Evolutionary conservation across 2,113 vertebrate genomes (phyloP).

Genomic region (Nothobranchius kuhntae): DNA sequence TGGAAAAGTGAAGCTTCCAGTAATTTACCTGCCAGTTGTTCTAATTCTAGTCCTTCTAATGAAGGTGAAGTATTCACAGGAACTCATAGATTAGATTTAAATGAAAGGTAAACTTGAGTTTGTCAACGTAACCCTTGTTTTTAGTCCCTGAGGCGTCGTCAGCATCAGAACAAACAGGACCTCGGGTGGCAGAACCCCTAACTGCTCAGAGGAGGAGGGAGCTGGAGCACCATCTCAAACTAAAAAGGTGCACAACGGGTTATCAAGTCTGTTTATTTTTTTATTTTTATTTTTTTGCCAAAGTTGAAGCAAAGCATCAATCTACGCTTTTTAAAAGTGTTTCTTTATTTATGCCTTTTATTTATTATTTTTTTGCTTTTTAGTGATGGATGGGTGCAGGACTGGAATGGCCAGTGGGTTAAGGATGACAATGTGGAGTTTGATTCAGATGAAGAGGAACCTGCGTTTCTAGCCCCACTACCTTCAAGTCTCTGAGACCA

Average conservation of each 20-base stretch:
- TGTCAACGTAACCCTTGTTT: background rate
- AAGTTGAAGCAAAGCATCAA: background rate
- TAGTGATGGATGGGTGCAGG: slow-evolving; percentile 89
- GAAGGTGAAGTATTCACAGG: slow-evolving; percentile 36
- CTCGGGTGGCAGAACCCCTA: slow-evolving; percentile 31
- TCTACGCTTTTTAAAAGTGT: background rate
- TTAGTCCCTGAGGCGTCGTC: background rate
- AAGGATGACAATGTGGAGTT: slow-evolving; percentile 92
- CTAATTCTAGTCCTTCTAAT: background rate
- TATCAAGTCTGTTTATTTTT: no score
- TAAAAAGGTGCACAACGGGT: slow-evolving; percentile 82
- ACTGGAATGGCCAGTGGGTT: slow-evolving; percentile 85
- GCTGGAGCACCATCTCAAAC: slow-evolving; percentile 85
- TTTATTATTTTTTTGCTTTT: background rate
- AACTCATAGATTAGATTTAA: background rate
- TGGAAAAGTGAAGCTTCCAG: slow-evolving; percentile 3
- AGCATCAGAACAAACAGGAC: background rate
- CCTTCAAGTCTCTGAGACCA: slow-evolving; percentile 19
- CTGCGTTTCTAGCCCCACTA: slow-evolving; percentile 40
- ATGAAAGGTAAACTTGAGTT: background rate
- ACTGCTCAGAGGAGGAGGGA: slow-evolving; percentile 72
- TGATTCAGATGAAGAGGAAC: slow-evolving; percentile 92
- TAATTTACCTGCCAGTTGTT: background rate
- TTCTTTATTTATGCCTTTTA: background rate
- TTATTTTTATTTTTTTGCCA: no score